Evolutionary conservation across 2,113 vertebrate genomes (phyloP).

Genomic region (Labrus mixtus): DNA sequence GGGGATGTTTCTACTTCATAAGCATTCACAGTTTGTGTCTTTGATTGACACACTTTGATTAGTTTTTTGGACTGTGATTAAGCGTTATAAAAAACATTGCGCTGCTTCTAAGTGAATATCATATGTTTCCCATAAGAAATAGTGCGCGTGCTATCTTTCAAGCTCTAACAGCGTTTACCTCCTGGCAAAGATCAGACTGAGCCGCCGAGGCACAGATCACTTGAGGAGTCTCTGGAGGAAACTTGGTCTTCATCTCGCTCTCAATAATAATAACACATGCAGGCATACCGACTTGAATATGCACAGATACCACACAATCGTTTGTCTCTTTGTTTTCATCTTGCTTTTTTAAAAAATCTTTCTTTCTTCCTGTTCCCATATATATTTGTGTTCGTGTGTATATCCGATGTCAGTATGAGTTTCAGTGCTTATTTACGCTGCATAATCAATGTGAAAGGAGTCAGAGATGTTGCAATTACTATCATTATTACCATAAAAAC

Average conservation of each 20-base stretch:
- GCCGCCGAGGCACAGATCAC: slow-evolving; percentile 64
- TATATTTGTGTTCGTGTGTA: slow-evolving; percentile 3
- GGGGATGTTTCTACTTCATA: slow-evolving; percentile 28
- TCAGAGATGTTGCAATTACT: slow-evolving; percentile 55
- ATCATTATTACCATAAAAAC: slow-evolving; percentile 78
- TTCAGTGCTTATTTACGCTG: slow-evolving; percentile 57
- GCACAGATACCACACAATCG: not conserved
- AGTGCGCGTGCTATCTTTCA: slow-evolving; percentile 36
- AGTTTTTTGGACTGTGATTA: slow-evolving; percentile 9
- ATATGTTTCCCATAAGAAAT: slow-evolving; percentile 62
- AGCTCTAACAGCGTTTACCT: slow-evolving; percentile 65
- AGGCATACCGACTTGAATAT: slow-evolving; percentile 37
- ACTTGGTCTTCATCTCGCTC: slow-evolving; percentile 50
- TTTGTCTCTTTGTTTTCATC: not conserved
- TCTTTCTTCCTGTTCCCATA: not conserved
- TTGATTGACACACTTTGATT: slow-evolving; percentile 34
- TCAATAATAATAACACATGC: slow-evolving; percentile 57
- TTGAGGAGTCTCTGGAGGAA: slow-evolving; percentile 60
- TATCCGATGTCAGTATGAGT: slow-evolving; percentile 15
- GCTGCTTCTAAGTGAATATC: slow-evolving; percentile 42
- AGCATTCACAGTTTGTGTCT: not conserved
- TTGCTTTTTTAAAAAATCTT: not conserved
- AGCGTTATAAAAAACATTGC: slow-evolving; percentile 37
- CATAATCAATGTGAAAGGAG: slow-evolving; percentile 66
- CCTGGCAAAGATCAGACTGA: slow-evolving; percentile 66